phyloP scores from a whole-genome alignment of 2,113 vertebrate species.

The Notarius lentiginosus region DNA sequence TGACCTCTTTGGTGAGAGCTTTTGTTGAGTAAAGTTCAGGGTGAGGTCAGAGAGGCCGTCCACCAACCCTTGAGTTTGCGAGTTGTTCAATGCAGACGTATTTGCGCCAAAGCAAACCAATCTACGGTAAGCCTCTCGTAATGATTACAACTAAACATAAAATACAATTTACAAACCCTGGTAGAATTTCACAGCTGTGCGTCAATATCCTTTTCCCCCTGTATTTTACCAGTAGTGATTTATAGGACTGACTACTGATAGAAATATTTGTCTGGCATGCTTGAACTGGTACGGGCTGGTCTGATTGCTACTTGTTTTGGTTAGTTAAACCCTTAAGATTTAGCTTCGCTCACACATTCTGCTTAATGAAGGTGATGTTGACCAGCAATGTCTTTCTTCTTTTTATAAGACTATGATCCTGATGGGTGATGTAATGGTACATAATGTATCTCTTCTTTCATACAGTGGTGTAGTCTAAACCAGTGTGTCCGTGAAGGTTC shows the following conservation, averaged over 20 bases:
- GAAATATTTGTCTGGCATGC: no score
- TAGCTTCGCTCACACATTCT: no score
- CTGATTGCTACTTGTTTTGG: no score
- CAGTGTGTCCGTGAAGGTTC: no score
- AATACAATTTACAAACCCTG: slow-evolving; percentile 2
- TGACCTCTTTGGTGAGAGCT: slow-evolving; percentile 17
- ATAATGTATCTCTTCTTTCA: no score
- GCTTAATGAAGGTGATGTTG: no score
- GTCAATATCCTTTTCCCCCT: slow-evolving; percentile 2
- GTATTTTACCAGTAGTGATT: slow-evolving; percentile 33
- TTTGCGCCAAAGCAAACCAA: slow-evolving; percentile 29
- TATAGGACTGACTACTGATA: background rate
- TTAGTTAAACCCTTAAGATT: no score
- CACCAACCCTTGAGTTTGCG: slow-evolving; percentile 11
- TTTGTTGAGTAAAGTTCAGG: slow-evolving; percentile 45
- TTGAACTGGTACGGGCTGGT: no score
- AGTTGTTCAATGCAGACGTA: slow-evolving; percentile 9
- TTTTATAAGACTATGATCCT: no score
- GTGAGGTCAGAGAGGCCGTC: slow-evolving; percentile 29
- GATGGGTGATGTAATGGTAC: no score
- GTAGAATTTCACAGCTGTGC: background rate
- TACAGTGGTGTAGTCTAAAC: no score
- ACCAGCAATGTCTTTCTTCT: no score
- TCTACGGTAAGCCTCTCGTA: background rate
- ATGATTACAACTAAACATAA: slow-evolving; percentile 9